Base-by-base conservation (phyloP, 1,140 invertebrate genomes). In the Calliopsis andreniformis region DNA sequence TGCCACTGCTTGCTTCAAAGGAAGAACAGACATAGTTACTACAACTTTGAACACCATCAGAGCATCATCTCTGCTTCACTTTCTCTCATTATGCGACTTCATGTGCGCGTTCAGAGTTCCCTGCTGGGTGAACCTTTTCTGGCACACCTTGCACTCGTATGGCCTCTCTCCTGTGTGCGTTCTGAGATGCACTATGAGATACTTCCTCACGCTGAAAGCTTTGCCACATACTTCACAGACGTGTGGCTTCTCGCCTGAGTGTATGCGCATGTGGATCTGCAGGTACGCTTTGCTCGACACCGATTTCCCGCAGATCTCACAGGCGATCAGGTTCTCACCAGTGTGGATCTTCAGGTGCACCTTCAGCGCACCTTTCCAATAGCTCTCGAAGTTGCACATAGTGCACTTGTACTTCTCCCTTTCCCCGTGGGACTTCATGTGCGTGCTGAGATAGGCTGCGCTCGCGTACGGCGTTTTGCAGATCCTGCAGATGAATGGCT, bases 321-420 rank as follows among this genome's bases (percentile, higher is more conserved):
- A 91, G 2, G 93, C 91, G 2, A 95, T 91, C 73, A 95, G 93
- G 83, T 90, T 89, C 69, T 91, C 86, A 5, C 90, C 88, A 1
- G 85, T 89, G 82, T 96, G 94, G 23, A 94, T 93, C 87, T 94
- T 95, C 93, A 98, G 96, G 88, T 98, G 98, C 45, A 96, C 93
- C 90, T 97, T 98, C 63, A 98, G 91, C n/a, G 87, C 91, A 5
- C 85, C 79, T 49, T 90, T 90, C 89, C 89, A 90, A n/a, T 87
- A 83, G n/a, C 85, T 90, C 67, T 89, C 88, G 35, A 89, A 91
- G 14, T 87, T 75, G 59, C 90, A 91, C 7, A 87, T 32, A 10
- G 82, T 85, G 62, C 90, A 91, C 23, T 89, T 89, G 71, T 87
- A 79, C n/a, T 87, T 89, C 51, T 96, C 87, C 0, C 87, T 70